Percentiles rank a stretch among this genome's conserved stretches.
These are phyloP conservation scores for Spinus olivaceus DNA, from an alignment of 2,797 vertebrate genomes.

Conservation along the genomic window DNA sequence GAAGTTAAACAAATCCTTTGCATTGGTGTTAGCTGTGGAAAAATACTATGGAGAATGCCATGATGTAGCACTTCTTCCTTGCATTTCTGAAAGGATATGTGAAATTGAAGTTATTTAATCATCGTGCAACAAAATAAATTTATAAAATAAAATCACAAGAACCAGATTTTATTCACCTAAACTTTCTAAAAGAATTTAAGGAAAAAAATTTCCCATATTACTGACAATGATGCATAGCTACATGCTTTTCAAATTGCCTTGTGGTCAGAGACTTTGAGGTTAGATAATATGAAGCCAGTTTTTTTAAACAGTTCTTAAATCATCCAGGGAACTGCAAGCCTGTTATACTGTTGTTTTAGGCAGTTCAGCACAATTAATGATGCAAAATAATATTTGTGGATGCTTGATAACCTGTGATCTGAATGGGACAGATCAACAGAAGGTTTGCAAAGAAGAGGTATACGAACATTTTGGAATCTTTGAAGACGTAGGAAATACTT, in stretches of 20 bases:
- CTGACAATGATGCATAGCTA: background rate
- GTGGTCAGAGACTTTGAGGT: background rate
- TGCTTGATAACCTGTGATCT: background rate
- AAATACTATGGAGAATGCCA: background rate
- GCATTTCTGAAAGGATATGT: background rate
- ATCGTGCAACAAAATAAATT: background rate
- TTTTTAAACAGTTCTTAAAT: background rate
- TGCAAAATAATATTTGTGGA: background rate
- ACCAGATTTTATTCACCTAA: background rate
- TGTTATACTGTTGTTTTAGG: background rate
- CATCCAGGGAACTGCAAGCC: background rate
- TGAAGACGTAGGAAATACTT: background rate
- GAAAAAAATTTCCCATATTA: background rate
- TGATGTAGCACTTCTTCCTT: background rate
- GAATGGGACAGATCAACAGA: background rate
- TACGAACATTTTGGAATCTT: background rate
- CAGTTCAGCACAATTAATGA: background rate
- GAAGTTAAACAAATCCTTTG: background rate
- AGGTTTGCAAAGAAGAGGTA: background rate
- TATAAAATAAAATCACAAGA: background rate
- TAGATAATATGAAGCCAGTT: background rate
- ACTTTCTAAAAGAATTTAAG: background rate
- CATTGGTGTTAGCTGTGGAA: background rate
- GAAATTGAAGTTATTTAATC: background rate
- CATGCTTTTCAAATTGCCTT: background rate